Conservation (phyloP, 2,888 invertebrate genomes). For the Ophraella communa region DNA sequence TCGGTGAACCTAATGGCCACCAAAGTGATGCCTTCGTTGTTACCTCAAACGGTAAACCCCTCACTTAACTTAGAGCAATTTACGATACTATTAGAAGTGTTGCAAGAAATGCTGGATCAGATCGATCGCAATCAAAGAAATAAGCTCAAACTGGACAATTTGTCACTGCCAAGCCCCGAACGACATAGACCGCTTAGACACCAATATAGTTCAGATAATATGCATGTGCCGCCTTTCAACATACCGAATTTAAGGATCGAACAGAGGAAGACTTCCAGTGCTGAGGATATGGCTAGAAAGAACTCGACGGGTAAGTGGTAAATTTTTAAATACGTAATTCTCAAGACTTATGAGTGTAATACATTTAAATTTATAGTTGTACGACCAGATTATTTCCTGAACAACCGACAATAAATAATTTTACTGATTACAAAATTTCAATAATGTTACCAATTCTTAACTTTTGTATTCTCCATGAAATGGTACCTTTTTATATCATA, state of each 20-base stretch:
- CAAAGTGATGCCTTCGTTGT: conserved; percentile 88
- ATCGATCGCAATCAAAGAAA: conserved; percentile 88
- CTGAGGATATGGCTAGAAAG: conserved; percentile 89
- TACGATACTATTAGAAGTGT: conserved; percentile 77
- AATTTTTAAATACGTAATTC: too few species aligned
- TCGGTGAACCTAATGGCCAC: conserved; percentile 92
- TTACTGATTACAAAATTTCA: too few species aligned
- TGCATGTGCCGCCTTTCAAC: conserved; percentile 83
- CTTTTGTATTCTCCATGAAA: too few species aligned
- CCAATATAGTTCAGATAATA: conserved; percentile 85
- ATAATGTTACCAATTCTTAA: too few species aligned
- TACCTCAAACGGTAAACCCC: conserved; percentile 92
- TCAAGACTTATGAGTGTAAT: too few species aligned
- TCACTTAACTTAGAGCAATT: conserved; percentile 84
- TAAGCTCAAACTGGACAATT: conserved; percentile 85
- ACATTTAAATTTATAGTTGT: too few species aligned
- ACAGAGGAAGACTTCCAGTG: conserved; percentile 87
- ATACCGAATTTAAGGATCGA: conserved; percentile 88
- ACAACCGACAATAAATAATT: too few species aligned
- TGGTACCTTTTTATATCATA: too few species aligned
- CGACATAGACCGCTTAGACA: conserved; percentile 77
- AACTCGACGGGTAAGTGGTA: conserved; percentile 72
- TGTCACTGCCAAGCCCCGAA: conserved; percentile 77
- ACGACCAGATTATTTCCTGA: too few species aligned
- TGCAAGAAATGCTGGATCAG: conserved; percentile 91